Evolutionary conservation across 1,140 invertebrate genomes (phyloP).

Genomic region (Drosophila lini): DNA sequence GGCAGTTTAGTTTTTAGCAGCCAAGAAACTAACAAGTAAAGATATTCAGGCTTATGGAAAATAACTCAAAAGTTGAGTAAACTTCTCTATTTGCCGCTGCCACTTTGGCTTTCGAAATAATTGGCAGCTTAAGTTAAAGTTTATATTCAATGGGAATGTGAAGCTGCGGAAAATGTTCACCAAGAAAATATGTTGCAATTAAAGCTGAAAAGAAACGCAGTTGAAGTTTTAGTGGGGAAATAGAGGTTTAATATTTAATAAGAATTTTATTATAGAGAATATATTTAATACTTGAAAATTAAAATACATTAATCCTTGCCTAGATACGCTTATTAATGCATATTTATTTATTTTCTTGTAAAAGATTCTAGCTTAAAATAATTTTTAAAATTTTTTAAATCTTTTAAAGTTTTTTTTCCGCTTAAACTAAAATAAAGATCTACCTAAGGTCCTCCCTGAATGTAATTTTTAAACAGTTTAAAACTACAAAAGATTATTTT

Average conservation of each 20-base stretch:
- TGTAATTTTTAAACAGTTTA: too few species aligned
- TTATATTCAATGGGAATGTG: neutral
- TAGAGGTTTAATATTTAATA: neutral
- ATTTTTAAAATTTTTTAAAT: too few species aligned
- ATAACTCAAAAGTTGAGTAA: neutral
- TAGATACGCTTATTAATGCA: too few species aligned
- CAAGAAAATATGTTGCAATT: neutral
- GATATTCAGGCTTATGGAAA: neutral
- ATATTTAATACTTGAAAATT: too few species aligned
- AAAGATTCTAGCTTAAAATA: too few species aligned
- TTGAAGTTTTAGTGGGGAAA: neutral
- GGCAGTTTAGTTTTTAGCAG: conserved; percentile 2
- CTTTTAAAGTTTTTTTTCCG: too few species aligned
- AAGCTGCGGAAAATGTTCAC: too few species aligned
- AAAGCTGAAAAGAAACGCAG: neutral
- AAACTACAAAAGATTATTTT: too few species aligned
- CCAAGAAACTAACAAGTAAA: conserved; percentile 6
- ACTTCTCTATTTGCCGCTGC: conserved; percentile 3
- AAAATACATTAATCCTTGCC: too few species aligned
- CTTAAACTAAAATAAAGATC: too few species aligned
- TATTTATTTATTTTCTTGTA: too few species aligned
- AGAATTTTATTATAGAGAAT: neutral
- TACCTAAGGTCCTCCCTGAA: too few species aligned
- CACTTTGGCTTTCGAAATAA: conserved; percentile 24
- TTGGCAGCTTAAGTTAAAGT: conserved; percentile 17